Evolutionary conservation across 2,797 vertebrate species (phyloP).

Genomic region (Oceanodroma leucorhoa): DNA sequence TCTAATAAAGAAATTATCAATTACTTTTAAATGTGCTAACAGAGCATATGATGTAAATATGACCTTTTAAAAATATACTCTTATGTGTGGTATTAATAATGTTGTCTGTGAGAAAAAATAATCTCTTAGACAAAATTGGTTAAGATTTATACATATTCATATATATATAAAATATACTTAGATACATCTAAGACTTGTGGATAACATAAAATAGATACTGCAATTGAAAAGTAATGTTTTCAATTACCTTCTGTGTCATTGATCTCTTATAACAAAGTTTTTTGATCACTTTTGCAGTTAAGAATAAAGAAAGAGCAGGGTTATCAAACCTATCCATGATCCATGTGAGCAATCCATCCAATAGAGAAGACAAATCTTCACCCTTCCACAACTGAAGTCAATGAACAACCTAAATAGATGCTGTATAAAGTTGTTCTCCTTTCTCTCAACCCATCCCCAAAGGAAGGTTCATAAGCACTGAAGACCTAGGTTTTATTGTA

Average conservation of each 20-base stretch:
- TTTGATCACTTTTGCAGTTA: background rate
- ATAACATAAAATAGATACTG: background rate
- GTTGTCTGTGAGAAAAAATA: background rate
- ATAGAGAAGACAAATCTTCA: background rate
- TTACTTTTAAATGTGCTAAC: background rate
- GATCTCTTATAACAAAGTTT: background rate
- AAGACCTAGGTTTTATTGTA: background rate
- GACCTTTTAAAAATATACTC: background rate
- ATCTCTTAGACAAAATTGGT: background rate
- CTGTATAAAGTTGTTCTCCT: background rate
- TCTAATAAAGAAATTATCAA: background rate
- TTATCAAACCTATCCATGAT: background rate
- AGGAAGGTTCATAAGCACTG: background rate
- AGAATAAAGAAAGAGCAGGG: background rate
- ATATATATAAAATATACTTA: background rate
- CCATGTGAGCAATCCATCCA: background rate
- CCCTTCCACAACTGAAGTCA: background rate
- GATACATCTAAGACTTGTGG: background rate
- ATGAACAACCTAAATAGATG: background rate
- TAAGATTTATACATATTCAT: background rate
- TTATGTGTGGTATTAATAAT: background rate
- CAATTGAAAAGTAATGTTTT: background rate
- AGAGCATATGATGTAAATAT: rapidly evolving
- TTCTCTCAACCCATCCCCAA: background rate
- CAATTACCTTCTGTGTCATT: background rate